phyloP scores from a whole-genome alignment of 2,888 invertebrate genomes.

The Odontocolon sp. region DNA sequence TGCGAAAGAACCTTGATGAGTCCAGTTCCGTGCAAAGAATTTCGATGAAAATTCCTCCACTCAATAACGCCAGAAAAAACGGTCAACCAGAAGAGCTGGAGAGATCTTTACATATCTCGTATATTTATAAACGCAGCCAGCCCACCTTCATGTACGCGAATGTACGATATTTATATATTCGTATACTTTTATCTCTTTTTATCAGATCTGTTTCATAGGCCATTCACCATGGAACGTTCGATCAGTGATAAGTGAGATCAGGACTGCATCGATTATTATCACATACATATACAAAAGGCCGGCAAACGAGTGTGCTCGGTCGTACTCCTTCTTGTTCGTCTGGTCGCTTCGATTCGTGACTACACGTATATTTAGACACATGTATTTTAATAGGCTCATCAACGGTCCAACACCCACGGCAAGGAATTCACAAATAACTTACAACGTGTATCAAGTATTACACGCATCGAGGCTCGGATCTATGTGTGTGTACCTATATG shows the following conservation, averaged over 20 bases:
- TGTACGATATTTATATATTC: too few species aligned
- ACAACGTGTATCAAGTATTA: too few species aligned
- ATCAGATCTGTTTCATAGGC: too few species aligned
- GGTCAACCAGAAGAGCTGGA: background rate
- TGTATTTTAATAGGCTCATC: constrained; percentile 24
- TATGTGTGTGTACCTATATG: too few species aligned
- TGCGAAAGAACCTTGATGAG: background rate
- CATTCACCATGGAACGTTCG: too few species aligned
- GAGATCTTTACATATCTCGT: constrained; percentile 1
- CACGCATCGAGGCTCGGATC: too few species aligned
- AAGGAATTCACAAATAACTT: constrained; percentile 12
- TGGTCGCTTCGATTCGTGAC: background rate
- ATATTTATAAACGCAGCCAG: background rate
- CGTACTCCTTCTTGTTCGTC: background rate
- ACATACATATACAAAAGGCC: too few species aligned
- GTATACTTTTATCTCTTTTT: too few species aligned
- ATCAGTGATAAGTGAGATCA: too few species aligned
- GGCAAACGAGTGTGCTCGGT: background rate
- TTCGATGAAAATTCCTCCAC: constrained; percentile 25
- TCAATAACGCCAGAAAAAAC: background rate
- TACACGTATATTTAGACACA: constrained; percentile 13
- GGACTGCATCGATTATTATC: too few species aligned
- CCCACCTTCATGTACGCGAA: too few species aligned
- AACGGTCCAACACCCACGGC: constrained; percentile 15
- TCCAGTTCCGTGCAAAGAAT: background rate